Conservation (phyloP, 2,797 vertebrate species). For the Gymnopithys bicolor region DNA sequence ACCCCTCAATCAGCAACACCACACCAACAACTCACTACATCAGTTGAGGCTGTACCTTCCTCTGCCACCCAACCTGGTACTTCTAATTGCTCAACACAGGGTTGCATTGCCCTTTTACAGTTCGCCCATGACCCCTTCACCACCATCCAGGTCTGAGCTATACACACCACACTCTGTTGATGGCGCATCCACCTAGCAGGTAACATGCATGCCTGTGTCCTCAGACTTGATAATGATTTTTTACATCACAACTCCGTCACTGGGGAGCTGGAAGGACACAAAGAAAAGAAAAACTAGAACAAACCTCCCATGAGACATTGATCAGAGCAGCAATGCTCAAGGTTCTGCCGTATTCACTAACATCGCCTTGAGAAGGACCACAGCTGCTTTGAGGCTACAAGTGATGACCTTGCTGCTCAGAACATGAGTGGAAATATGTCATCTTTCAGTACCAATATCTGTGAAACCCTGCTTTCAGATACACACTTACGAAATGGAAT, state of each 20-base stretch:
- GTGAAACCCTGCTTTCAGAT: background rate
- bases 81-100: background rate
- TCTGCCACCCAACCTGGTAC: background rate
- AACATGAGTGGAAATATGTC: background rate
- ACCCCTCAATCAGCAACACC: background rate
- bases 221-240: background rate
- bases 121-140: background rate
- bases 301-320: background rate
- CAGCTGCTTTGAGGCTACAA: background rate
- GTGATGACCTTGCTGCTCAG: background rate
- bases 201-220: background rate
- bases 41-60: background rate
- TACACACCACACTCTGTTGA: background rate
- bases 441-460: background rate
- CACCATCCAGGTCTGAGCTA: background rate
- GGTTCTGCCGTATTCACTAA: background rate
- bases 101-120: background rate
- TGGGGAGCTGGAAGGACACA: background rate
- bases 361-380: background rate
- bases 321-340: rapidly evolving
- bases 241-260: background rate
- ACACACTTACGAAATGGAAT: background rate
- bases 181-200: background rate
- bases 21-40: background rate
- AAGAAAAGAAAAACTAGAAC: background rate